These are phyloP conservation scores for Strix aluco DNA, from an alignment of 2,113 vertebrate genomes.

Conservation along the genomic window DNA sequence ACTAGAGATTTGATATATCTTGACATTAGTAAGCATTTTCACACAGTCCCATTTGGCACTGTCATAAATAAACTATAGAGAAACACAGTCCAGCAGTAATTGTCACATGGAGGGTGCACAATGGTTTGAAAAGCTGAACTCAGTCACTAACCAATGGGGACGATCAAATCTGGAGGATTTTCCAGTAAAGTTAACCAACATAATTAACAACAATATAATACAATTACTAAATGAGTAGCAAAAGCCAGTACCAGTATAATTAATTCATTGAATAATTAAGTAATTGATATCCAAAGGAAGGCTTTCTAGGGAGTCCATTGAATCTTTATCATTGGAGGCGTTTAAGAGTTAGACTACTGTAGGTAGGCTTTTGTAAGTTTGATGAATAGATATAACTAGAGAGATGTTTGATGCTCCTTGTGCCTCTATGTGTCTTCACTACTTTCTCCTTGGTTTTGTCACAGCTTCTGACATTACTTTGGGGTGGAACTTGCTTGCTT, in stretches of 20 bases:
- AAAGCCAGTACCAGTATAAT: neutral
- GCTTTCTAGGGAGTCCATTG: neutral
- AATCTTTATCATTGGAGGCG: neutral
- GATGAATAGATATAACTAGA: neutral
- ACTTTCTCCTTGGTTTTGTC: neutral
- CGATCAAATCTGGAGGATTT: neutral
- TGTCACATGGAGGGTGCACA: neutral
- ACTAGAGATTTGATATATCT: conserved; percentile 35
- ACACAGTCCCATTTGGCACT: conserved; percentile 37
- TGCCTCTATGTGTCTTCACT: neutral
- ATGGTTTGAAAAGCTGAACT: neutral
- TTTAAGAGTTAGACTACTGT: neutral
- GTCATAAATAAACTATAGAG: neutral
- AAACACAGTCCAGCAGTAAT: neutral
- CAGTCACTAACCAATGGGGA: neutral
- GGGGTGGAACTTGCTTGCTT: neutral
- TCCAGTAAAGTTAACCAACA: neutral
- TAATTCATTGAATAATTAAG: conserved; percentile 3
- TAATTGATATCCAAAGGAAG: neutral
- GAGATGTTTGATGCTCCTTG: neutral
- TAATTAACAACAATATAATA: neutral
- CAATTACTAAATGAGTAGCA: neutral
- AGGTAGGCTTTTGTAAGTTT: neutral
- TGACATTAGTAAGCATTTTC: conserved; percentile 46
- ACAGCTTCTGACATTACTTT: neutral